Evolutionary conservation across 2,888 invertebrate genomes (phyloP), one percentile per base, ranked within the genome.

Genomic region (Cecidostiba fungosa): DNA sequence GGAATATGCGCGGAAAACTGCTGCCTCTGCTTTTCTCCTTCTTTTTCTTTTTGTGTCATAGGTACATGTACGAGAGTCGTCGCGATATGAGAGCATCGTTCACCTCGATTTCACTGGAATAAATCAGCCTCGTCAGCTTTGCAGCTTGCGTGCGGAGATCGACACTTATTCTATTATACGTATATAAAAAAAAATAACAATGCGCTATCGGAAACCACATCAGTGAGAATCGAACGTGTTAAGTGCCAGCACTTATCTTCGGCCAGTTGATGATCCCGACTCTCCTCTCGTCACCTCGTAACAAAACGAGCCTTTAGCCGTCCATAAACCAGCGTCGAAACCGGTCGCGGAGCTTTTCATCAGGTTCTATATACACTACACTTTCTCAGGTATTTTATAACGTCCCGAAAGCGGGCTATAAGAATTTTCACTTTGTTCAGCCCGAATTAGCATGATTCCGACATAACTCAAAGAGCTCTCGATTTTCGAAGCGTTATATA

Each of bases 321-420:
- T 32, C 32, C 32, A 3, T 32, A 32, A 32, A 32, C 32, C 32
- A 32, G 32, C 3, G 32, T 32, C 23, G 10, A 66, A 66, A 29
- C 12, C 12, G 66, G 14, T 29, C 43, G 47, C 43, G 47, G 6
- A 26, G 36, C 23, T 32, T 62, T 66, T 50, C 39, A 47, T 62
- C 43, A 62, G 43, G 43, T 47, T 39, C 69, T 43, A 47, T 2
- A 12, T 47, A n/a, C 4, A 16, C 47, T 6, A 73, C 73, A 66
- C 66, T 73, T 62, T 43, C 74, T 74, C 32, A 43, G 32, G 73
- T 59, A 81, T 73, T 81, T 73, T 81, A n/a, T n/a, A 62, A 81
- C 43, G 8, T 29, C 10, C 12, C 47, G 47, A 16, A 47, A 32
- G 32, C 32, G 3, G 2, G 32, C 2, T 3, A 32, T 3, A 32